These are phyloP conservation scores for Meloe dianella DNA, from an alignment of 2,888 invertebrate species.

Conservation along the genomic window DNA sequence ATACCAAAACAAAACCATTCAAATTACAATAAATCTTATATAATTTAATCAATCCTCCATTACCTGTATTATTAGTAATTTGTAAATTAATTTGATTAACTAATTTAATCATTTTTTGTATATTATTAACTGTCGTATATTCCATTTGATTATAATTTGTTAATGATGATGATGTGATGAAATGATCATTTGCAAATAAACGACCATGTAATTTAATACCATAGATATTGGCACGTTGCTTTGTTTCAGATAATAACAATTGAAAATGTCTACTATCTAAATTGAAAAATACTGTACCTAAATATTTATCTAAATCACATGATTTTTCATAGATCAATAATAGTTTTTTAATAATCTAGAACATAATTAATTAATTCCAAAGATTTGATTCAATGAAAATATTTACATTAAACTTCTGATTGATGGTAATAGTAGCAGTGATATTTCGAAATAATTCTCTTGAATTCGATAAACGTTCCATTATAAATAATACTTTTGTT, in stretches of 20 bases:
- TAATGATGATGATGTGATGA: too few relatives aligned
- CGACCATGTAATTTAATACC: conserved; percentile 71
- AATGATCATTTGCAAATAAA: conserved; percentile 48
- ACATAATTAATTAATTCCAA: conserved; percentile 6
- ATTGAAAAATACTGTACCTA: conserved; percentile 83
- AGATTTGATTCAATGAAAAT: conserved; percentile 31
- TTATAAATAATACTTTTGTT: conserved; percentile 64
- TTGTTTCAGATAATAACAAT: conserved; percentile 76
- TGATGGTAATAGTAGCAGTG: too few relatives aligned
- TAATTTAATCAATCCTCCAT: too few relatives aligned
- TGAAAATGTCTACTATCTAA: conserved; percentile 68
- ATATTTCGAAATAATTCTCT: conserved; percentile 82
- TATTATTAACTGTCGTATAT: conserved; percentile 56
- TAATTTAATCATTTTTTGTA: conserved; percentile 56
- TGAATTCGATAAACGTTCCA: conserved; percentile 59
- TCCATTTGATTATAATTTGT: conserved; percentile 48
- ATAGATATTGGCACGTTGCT: conserved; percentile 74
- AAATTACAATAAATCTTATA: too few relatives aligned
- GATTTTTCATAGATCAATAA: conserved; percentile 85
- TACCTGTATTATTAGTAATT: conserved; percentile 47
- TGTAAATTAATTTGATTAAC: conserved; percentile 56
- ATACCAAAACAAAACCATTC: conserved; percentile 10
- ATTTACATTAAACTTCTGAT: conserved; percentile 77
- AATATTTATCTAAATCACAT: conserved; percentile 81
- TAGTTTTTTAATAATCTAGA: conserved; percentile 75